Conservation (phyloP, 2,888 invertebrate genomes). For the Sarcophaga caerulescens region DNA sequence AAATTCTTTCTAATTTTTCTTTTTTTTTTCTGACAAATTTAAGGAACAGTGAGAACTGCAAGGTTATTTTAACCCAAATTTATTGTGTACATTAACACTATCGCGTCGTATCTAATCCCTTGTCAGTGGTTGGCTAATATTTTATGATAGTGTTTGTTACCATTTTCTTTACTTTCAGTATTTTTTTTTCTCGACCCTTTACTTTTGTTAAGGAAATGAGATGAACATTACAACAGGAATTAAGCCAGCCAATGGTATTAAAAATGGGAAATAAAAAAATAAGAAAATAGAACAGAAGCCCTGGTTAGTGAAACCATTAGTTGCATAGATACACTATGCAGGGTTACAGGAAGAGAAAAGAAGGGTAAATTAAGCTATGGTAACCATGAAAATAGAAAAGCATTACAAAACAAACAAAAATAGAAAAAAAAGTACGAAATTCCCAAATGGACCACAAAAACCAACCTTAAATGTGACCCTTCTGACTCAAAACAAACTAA, state of each 20-base stretch:
- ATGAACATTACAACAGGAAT: constrained; percentile 12
- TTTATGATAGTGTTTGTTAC: constrained; percentile 41
- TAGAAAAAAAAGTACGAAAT: constrained; percentile 32
- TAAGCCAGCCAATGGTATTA: constrained; percentile 22
- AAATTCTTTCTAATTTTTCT: not conserved
- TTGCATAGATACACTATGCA: too few species aligned
- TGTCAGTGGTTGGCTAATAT: constrained; percentile 62
- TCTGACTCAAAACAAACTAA: constrained; percentile 54
- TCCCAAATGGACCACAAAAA: constrained; percentile 67
- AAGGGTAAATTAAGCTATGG: too few species aligned
- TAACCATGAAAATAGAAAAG: not conserved
- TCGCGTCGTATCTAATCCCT: constrained; percentile 61
- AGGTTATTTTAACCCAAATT: constrained; percentile 53
- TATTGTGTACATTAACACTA: constrained; percentile 57
- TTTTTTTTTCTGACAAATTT: not conserved
- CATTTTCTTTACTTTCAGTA: not conserved
- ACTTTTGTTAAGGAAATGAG: constrained; percentile 13
- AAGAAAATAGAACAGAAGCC: not conserved
- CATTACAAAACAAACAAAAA: not conserved
- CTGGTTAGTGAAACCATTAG: constrained; percentile 13
- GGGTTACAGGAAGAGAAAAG: too few species aligned
- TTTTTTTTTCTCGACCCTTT: not conserved
- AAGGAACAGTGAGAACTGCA: not conserved
- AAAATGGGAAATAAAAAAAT: constrained; percentile 4
- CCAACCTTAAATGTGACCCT: constrained; percentile 66